Conservation (phyloP, 2,888 invertebrate genomes). For the Caenorhabditis imperialis region DNA sequence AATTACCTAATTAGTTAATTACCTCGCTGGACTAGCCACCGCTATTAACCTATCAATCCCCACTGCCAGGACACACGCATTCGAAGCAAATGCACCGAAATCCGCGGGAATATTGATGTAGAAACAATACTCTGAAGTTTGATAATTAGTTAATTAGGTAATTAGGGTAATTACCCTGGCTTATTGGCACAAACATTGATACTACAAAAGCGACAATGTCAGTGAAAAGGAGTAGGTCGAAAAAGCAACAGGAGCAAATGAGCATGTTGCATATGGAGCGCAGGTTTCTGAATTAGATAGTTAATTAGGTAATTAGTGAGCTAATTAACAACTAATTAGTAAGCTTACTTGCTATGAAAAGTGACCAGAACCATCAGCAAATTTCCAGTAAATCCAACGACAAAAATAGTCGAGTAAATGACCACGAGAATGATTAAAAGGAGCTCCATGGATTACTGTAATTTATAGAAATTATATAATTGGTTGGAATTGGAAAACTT, state of each 20-base stretch:
- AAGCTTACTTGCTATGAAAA: conserved; percentile 10
- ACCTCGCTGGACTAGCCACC: conserved; percentile 13
- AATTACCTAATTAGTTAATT: no score
- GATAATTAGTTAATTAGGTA: no score
- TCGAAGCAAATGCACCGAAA: conserved; percentile 38
- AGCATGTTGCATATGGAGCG: conserved; percentile 50
- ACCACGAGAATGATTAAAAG: conserved; percentile 30
- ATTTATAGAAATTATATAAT: no score
- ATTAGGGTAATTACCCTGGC: conserved; percentile 36
- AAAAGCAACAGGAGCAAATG: conserved; percentile 44
- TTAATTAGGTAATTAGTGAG: no score
- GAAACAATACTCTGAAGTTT: conserved; percentile 28
- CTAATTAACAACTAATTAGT: no score
- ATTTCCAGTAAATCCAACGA: conserved; percentile 46
- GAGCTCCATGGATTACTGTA: conserved; percentile 35
- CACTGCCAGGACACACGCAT: conserved; percentile 27
- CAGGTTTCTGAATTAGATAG: conserved; percentile 34
- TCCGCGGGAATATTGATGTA: conserved; percentile 45
- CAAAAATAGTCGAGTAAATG: conserved; percentile 38
- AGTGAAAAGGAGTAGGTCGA: conserved; percentile 41
- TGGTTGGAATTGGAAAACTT: no score
- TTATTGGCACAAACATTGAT: conserved; percentile 32
- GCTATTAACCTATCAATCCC: conserved; percentile 38
- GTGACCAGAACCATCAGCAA: conserved; percentile 49
- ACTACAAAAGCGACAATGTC: conserved; percentile 43